Conservation (phyloP, 2,888 invertebrate species). For the Pristionchus exspectatus region DNA sequence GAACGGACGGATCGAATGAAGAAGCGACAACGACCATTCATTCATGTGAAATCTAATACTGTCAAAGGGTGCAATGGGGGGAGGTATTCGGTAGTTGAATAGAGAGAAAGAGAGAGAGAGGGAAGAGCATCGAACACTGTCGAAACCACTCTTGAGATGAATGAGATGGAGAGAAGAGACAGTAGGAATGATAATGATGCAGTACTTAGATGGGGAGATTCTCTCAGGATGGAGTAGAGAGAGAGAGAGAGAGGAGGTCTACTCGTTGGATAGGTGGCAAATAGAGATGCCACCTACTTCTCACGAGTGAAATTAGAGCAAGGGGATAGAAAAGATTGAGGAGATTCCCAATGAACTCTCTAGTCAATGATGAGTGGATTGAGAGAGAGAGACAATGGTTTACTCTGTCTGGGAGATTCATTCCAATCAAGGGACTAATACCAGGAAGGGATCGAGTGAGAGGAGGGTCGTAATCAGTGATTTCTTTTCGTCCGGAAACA, state of each 20-base stretch:
- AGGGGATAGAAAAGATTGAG: background rate
- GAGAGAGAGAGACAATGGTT: background rate
- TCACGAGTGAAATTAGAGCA: slow-evolving; percentile 30
- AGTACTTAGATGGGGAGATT: background rate
- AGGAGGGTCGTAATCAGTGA: background rate
- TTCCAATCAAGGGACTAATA: background rate
- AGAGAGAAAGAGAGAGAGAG: background rate
- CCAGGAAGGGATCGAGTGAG: background rate
- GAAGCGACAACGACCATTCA: slow-evolving; percentile 5
- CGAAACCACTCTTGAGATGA: background rate
- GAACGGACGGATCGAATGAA: slow-evolving; percentile 9
- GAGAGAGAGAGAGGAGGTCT: background rate
- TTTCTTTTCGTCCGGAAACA: background rate
- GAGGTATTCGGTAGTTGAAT: slow-evolving; percentile 19
- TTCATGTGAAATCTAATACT: slow-evolving; percentile 48
- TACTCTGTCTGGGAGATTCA: background rate
- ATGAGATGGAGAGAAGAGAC: background rate
- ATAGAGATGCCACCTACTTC: slow-evolving; percentile 30
- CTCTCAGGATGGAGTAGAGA: background rate
- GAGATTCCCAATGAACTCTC: slow-evolving; percentile 4
- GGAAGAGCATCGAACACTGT: background rate
- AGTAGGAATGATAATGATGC: background rate
- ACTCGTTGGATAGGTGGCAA: slow-evolving; percentile 21
- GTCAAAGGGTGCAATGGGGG: slow-evolving; percentile 35
- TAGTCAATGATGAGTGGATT: background rate